Evolutionary conservation across 1,140 invertebrate genomes (phyloP).

Genomic region (Steinernema feltiae): DNA sequence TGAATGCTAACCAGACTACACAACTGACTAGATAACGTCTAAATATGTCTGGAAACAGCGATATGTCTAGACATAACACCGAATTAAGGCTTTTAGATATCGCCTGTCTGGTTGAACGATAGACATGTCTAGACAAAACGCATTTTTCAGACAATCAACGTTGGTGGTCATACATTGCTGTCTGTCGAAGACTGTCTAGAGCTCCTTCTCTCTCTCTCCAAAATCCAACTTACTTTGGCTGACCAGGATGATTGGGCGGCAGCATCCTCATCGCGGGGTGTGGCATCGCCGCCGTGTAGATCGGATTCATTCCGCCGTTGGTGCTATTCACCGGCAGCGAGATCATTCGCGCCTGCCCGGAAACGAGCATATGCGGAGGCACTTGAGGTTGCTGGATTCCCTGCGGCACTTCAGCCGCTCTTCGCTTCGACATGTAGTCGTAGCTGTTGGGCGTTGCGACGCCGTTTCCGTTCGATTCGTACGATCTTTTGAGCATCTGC

Average conservation of each 20-base stretch:
- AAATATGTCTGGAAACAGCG: no score
- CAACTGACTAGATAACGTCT: neutral
- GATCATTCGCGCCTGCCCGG: slow-evolving; percentile 1
- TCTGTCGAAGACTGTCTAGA: neutral
- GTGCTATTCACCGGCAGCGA: slow-evolving; percentile 9
- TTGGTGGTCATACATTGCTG: no score
- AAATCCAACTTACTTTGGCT: neutral
- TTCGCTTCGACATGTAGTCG: slow-evolving; percentile 22
- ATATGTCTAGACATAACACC: no score
- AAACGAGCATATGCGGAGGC: slow-evolving; percentile 8
- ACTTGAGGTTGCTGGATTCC: slow-evolving; percentile 4
- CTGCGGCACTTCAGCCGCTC: slow-evolving; percentile 17
- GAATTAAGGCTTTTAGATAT: no score
- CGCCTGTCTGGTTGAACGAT: no score
- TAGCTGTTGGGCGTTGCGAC: slow-evolving; percentile 20
- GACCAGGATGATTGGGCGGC: neutral
- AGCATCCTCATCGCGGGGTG: slow-evolving; percentile 1
- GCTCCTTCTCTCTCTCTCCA: neutral
- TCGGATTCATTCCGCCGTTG: neutral
- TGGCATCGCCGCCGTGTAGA: slow-evolving; percentile 10
- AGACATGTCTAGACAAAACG: no score
- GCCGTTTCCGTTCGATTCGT: slow-evolving; percentile 17
- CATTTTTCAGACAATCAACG: no score
- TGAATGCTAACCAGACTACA: no score
- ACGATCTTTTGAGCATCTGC: slow-evolving; percentile 25